phyloP scores from a whole-genome alignment of 2,113 vertebrate species.

The Chionis minor region DNA sequence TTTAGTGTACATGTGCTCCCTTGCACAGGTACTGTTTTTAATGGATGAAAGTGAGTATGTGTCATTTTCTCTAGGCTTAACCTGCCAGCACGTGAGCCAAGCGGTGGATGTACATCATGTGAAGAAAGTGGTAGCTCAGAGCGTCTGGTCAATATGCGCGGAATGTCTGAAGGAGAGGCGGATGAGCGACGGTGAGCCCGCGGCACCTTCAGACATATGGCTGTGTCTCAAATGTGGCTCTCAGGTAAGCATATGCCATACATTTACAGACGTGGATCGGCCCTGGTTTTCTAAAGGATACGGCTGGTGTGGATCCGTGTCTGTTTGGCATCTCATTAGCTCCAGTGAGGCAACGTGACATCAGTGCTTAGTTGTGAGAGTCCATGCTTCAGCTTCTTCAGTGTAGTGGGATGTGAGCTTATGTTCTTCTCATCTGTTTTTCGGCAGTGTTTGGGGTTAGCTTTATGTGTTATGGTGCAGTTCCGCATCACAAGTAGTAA shows the following conservation, averaged over 20 bases:
- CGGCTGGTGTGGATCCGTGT: not conserved
- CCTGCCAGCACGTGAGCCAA: slow-evolving; percentile 92
- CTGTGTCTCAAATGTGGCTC: slow-evolving; percentile 94
- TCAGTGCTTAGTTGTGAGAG: not conserved
- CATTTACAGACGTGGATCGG: fast-evolving
- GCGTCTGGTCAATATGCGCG: slow-evolving; percentile 86
- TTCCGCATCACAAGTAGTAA: not conserved
- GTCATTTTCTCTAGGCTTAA: slow-evolving; percentile 76
- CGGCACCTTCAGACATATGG: slow-evolving; percentile 81
- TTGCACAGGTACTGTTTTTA: not conserved
- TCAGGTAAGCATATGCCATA: slow-evolving; percentile 77
- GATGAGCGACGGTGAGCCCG: slow-evolving; percentile 78
- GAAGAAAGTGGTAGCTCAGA: slow-evolving; percentile 87
- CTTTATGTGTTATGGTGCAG: fast-evolving
- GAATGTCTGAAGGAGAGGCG: slow-evolving; percentile 93
- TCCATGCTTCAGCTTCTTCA: not conserved
- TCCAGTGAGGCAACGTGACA: not conserved
- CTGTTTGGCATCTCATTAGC: not conserved
- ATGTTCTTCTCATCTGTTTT: fast-evolving
- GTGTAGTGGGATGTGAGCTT: not conserved
- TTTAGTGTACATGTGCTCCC: not conserved
- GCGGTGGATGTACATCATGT: slow-evolving; percentile 90
- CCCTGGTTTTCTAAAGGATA: not conserved
- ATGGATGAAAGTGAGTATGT: not conserved
- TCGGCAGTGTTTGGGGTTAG: not conserved